phyloP scores from a whole-genome alignment of 2,888 invertebrate genomes.

The Mellilla xanthometata region DNA sequence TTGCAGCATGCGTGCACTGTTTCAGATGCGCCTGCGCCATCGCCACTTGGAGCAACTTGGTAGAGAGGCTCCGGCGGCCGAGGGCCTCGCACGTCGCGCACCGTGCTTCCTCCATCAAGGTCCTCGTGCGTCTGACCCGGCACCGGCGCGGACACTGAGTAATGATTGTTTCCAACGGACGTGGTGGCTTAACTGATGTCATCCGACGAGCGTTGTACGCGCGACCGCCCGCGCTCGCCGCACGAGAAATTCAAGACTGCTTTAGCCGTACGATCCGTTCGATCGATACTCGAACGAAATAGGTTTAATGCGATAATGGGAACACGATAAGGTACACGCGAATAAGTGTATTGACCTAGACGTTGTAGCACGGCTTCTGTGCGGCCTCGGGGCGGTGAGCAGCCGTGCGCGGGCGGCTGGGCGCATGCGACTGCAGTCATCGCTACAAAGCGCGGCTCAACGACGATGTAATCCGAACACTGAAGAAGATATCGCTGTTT shows the following conservation, averaged over 20 bases:
- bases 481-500: conserved; percentile 73
- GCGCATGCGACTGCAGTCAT: conserved; percentile 72
- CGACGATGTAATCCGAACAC: conserved; percentile 69
- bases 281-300: conserved; percentile 75
- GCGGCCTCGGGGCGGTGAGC: conserved; percentile 56
- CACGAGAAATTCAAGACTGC: conserved; percentile 67
- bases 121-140: conserved; percentile 75
- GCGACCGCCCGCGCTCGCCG: conserved; percentile 65
- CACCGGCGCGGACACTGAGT: conserved; percentile 77
- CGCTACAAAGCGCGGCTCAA: conserved; percentile 57
- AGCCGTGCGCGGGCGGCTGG: conserved; percentile 72
- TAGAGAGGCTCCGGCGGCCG: conserved; percentile 68
- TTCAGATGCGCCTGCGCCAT: conserved; percentile 77
- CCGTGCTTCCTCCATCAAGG: conserved; percentile 74
- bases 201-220: conserved; percentile 72
- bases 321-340: conserved; percentile 78
- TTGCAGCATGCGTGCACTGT: conserved; percentile 59
- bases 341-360: conserved; percentile 78
- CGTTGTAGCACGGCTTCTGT: conserved; percentile 68
- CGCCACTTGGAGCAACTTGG: conserved; percentile 74
- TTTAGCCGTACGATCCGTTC: conserved; percentile 53
- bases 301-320: conserved; percentile 78
- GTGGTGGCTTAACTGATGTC: conserved; percentile 80
- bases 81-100: conserved; percentile 77
- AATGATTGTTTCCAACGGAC: conserved; percentile 74